These are phyloP conservation scores for Drosophila ohnishii DNA, from an alignment of 1,140 invertebrate species.

Conservation along the genomic window DNA sequence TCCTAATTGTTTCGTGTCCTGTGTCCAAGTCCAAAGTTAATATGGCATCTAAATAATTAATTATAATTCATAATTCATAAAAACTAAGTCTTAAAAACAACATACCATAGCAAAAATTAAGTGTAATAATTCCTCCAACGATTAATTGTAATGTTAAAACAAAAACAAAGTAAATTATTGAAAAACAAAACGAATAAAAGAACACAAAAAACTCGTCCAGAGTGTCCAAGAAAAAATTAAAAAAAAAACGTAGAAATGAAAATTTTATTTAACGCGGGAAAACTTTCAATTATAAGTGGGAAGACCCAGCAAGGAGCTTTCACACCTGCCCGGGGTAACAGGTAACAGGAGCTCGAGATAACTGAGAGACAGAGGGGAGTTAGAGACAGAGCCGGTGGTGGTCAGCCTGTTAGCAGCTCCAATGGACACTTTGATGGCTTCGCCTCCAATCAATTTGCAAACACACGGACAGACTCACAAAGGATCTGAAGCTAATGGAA, in stretches of 20 bases:
- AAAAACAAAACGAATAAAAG: slow-evolving; percentile 54
- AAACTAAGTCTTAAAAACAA: slow-evolving; percentile 17
- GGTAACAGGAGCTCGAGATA: slow-evolving; percentile 14
- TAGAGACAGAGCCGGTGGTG: slow-evolving; percentile 9
- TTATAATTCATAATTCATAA: slow-evolving; percentile 15
- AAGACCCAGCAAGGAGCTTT: slow-evolving; percentile 49
- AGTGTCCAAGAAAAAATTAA: slow-evolving; percentile 48
- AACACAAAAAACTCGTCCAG: slow-evolving; percentile 53
- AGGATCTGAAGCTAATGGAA: slow-evolving; percentile 7
- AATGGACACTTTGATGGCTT: slow-evolving; percentile 47
- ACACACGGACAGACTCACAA: slow-evolving; percentile 30
- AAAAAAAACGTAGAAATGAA: slow-evolving; percentile 2
- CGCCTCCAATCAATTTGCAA: slow-evolving; percentile 44
- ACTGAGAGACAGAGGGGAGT: background rate
- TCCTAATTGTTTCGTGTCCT: slow-evolving; percentile 66
- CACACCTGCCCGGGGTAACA: slow-evolving; percentile 32
- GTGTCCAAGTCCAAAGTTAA: slow-evolving; percentile 56
- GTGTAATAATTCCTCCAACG: slow-evolving; percentile 56
- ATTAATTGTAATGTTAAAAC: slow-evolving; percentile 68
- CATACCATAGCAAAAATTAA: slow-evolving; percentile 35
- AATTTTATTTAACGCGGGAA: slow-evolving; percentile 5
- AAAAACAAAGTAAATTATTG: slow-evolving; percentile 60
- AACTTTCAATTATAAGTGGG: slow-evolving; percentile 38
- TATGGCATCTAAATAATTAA: slow-evolving; percentile 30
- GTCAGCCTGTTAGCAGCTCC: slow-evolving; percentile 47